Base-by-base conservation (phyloP, 2,888 invertebrate genomes). In the Mythimna albipuncta region DNA sequence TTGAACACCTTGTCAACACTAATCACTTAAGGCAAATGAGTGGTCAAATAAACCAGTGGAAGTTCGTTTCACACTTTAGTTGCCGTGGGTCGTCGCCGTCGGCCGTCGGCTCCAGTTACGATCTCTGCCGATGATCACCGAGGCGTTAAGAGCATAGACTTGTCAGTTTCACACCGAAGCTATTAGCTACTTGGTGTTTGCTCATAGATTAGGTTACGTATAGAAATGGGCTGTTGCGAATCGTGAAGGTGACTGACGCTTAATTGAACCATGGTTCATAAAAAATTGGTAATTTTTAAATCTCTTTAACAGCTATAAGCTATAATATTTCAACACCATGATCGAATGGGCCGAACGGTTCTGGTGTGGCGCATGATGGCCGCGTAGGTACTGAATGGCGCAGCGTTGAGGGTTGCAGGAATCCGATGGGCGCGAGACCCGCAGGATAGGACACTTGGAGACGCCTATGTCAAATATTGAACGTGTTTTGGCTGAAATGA, bases 151-250 rank as follows among this genome's bases (percentile, higher is more conserved):
- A 69, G 72, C 67, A 35, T 67, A 68, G 71, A 26, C 77, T 72
- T 69, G 82, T 72, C 76, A 67, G 79, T 83, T 84, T 81, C 82
- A 86, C 81, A 85, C 83, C 72, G 79, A 64, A 70, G 16, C 11
- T 7, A 69, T 61, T 38, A 5, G 76, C 82, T 80, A 81, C 79
- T 79, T 59, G 68, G 38, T 64, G 19, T 13, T 32, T n/a, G 9
- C 55, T 50, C 5, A 55, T 57, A 64, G 66, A 68, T 44, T 54
- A 63, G 5, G 38, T 44, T 65, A 11, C 6, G 57, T 64, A 64
- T 26, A 58, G 32, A 73, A 38, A 64, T 52, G 35, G 10, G 4
- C 2, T 44, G 26, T 13, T 21, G 35, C 4, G 21, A 54, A 7
- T 54, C 13, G 6, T 57, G 9, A 19, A 19, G 44, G 41, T 41